A percentile compares a stretch with the other conserved stretches of the same genome.
Conservation (phyloP, 2,888 invertebrate genomes). For the Perdita meconis region DNA sequence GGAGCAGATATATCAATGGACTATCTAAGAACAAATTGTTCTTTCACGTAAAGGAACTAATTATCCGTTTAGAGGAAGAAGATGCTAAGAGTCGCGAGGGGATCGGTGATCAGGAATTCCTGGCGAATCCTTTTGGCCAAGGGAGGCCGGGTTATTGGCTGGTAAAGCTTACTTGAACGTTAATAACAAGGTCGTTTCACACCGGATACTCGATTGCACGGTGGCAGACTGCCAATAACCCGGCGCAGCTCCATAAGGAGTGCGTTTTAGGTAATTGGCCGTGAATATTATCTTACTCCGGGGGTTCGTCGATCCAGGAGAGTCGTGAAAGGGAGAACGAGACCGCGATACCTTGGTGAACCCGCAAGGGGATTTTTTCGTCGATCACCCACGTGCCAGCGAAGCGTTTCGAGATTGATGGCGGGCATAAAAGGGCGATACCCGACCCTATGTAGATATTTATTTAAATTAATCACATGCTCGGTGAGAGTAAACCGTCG, state of each 20-base stretch:
- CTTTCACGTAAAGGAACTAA: conserved; percentile 9
- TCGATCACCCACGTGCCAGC: conserved; percentile 45
- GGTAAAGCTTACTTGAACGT: conserved; percentile 73
- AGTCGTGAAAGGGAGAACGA: conserved; percentile 44
- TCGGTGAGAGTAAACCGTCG: not conserved
- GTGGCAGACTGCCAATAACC: conserved; percentile 74
- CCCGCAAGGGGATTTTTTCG: conserved; percentile 60
- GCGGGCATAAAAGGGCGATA: not conserved
- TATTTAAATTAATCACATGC: conserved; percentile 8
- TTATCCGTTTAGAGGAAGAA: not conserved
- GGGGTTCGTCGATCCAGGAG: conserved; percentile 56
- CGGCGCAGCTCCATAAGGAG: conserved; percentile 67
- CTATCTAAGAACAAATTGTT: too few species aligned
- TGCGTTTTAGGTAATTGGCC: conserved; percentile 78
- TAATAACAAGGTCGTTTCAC: conserved; percentile 75
- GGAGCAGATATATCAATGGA: too few species aligned
- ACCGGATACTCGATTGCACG: conserved; percentile 71
- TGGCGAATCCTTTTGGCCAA: conserved; percentile 42
- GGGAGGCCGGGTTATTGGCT: conserved; percentile 56
- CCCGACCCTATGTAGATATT: conserved; percentile 6
- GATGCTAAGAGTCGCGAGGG: conserved; percentile 1
- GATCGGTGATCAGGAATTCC: conserved; percentile 10
- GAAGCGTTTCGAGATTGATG: conserved; percentile 39
- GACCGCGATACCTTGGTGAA: conserved; percentile 67
- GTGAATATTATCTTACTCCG: conserved; percentile 75